These are phyloP conservation scores for Thera obeliscata DNA, from an alignment of 2,888 invertebrate genomes.

Conservation along the genomic window DNA sequence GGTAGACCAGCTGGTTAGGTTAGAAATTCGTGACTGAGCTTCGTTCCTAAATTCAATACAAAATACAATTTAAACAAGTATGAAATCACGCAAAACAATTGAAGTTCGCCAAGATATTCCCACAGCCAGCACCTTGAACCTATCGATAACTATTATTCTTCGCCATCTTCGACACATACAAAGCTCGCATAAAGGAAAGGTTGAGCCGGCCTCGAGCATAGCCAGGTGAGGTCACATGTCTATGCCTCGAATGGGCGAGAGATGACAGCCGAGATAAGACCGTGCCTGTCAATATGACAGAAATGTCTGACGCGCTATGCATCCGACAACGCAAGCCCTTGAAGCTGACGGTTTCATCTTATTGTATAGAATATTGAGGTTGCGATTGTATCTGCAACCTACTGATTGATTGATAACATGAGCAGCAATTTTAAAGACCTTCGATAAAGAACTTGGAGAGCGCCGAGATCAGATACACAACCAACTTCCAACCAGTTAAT, in stretches of 20 bases:
- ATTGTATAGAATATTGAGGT: constrained; percentile 30
- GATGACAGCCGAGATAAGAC: constrained; percentile 74
- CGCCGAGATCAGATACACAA: not conserved
- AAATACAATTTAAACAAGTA: constrained; percentile 25
- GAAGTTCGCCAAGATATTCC: constrained; percentile 50
- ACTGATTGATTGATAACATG: constrained; percentile 2
- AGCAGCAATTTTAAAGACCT: not conserved
- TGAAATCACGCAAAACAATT: constrained; percentile 55
- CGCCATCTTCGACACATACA: constrained; percentile 43
- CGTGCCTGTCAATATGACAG: constrained; percentile 45
- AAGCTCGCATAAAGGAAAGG: constrained; percentile 59
- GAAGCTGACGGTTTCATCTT: constrained; percentile 29
- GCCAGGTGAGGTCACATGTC: constrained; percentile 68
- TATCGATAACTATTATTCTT: constrained; percentile 56
- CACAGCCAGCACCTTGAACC: constrained; percentile 55
- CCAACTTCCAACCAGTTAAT: not conserved
- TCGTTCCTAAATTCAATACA: not conserved
- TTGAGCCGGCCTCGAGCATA: constrained; percentile 64
- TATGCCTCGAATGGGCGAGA: constrained; percentile 68
- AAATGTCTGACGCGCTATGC: constrained; percentile 36
- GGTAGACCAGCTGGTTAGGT: too few relatives aligned
- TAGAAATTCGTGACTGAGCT: not conserved
- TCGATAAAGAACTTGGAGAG: not conserved
- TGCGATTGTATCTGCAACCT: constrained; percentile 6
- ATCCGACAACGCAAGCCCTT: constrained; percentile 39